Percentiles rank a stretch among this genome's conserved stretches.
phyloP scores from a whole-genome alignment of 1,140 invertebrate species.

The Caenorhabditis remanei region DNA sequence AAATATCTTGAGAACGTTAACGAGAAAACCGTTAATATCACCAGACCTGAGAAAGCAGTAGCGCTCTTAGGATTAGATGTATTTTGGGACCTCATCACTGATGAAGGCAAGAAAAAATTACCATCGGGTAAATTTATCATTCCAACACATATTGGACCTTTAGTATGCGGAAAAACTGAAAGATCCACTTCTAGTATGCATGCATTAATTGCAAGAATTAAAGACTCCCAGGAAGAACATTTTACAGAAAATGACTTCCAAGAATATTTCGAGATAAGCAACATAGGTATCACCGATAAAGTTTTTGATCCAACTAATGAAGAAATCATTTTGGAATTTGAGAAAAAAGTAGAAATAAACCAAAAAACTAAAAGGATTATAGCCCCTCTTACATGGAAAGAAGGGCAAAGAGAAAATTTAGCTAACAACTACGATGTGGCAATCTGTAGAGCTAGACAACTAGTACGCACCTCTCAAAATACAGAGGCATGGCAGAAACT shows the following conservation, averaged over 20 bases:
- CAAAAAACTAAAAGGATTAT: neutral
- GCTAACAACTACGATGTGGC: neutral
- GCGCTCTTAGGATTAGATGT: neutral
- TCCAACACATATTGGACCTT: neutral
- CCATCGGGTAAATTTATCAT: neutral
- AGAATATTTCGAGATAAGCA: neutral
- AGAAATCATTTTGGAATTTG: neutral
- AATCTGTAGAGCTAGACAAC: conserved; percentile 5
- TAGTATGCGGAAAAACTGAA: neutral
- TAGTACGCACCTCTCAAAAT: neutral
- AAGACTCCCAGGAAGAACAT: neutral
- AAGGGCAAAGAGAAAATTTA: neutral
- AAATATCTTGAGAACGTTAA: neutral
- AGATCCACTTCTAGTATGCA: neutral
- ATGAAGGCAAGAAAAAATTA: neutral
- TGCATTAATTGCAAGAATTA: neutral
- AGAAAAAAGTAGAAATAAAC: neutral
- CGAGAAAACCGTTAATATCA: neutral
- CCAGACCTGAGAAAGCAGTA: neutral
- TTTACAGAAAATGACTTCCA: neutral
- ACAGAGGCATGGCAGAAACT: neutral
- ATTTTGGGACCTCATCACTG: neutral
- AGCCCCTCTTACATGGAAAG: neutral
- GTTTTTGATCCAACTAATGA: neutral
- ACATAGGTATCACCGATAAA: neutral